Base-by-base conservation (phyloP, 2,888 invertebrate species). In the Philereme transversata region DNA sequence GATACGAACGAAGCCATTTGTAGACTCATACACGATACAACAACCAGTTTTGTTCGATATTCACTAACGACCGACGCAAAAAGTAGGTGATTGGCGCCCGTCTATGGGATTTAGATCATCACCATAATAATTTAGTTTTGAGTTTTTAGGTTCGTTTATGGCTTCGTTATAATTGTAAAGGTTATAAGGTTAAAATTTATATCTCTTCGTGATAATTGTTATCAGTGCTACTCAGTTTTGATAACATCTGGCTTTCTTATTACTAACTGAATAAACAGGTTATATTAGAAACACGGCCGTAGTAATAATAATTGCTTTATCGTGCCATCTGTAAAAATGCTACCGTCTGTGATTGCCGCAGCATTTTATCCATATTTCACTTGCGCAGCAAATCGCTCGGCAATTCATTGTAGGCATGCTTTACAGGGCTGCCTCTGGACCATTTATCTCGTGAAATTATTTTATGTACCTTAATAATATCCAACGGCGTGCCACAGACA, bases 361-460 rank as follows among this genome's bases (percentile, higher is more conserved):
- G 71, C 71, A 75, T 73, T 74, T 72, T 68, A 65, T 63, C 70
- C 73, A 75, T 79, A 77, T 76, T 77, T 78, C 73, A 75, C 71
- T 64, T 60, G 74, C 75, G 72, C 74, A 67, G 78, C 76, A 73
- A 78, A 79, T 77, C 75, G 71, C 71, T 74, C 57, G 67, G 73
- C 74, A 75, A 79, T 79, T 78, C 75, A 71, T 73, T 72, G 71
- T 70, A 51, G 50, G 60, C 49, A 58, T 60, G 54, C 40, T 51
- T 10, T 38, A 48, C 60, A 70, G 70, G 68, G 70, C 45, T 67
- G 60, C 50, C 45, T 6, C 36, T 9, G 35, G 36, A 36, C 35
- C 35, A 51, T 43, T 61, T 48, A 52, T 52, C 45, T 41, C 57
- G 40, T 35, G 7, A 45, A 57, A 53, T 57, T 11, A 41, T 45